These are phyloP conservation scores for Leptinotarsa rubiginosa DNA, from an alignment of 2,888 invertebrate species.

Conservation along the genomic window DNA sequence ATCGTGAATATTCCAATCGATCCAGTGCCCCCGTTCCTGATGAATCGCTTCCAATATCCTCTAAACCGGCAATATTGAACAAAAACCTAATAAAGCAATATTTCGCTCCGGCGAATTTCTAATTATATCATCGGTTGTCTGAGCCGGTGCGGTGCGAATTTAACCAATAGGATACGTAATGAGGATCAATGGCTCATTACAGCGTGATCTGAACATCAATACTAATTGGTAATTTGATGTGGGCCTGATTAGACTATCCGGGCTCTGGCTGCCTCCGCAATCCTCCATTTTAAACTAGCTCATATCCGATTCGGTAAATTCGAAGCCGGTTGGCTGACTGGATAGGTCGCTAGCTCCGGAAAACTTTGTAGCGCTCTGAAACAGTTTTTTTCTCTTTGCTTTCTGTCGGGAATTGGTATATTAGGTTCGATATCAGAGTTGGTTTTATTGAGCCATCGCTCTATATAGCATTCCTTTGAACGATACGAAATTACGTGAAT, in stretches of 20 bases:
- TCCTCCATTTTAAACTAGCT: conserved; percentile 35
- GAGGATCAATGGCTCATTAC: conserved; percentile 65
- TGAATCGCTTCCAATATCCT: conserved; percentile 6
- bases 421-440: not conserved
- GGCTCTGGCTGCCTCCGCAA: conserved; percentile 33
- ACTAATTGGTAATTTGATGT: conserved; percentile 67
- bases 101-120: conserved; percentile 17
- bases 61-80: not conserved
- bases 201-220: conserved; percentile 62
- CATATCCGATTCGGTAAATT: conserved; percentile 34
- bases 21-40: not conserved
- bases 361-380: conserved; percentile 2
- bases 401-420: not conserved
- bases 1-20: not conserved
- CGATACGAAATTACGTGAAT: too few relatives aligned
- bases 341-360: conserved; percentile 11
- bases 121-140: conserved; percentile 27
- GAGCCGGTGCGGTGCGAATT: conserved; percentile 35
- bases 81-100: conserved; percentile 22
- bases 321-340: conserved; percentile 27
- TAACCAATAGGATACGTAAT: conserved; percentile 53
- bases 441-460: not conserved
- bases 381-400: not conserved
- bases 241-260: conserved; percentile 48
- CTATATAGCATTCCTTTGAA: not conserved